A percentile compares a stretch with the other conserved stretches of the same genome.
Evolutionary conservation across 1,140 invertebrate genomes (phyloP).

Genomic region (Euura saliciscinereae): DNA sequence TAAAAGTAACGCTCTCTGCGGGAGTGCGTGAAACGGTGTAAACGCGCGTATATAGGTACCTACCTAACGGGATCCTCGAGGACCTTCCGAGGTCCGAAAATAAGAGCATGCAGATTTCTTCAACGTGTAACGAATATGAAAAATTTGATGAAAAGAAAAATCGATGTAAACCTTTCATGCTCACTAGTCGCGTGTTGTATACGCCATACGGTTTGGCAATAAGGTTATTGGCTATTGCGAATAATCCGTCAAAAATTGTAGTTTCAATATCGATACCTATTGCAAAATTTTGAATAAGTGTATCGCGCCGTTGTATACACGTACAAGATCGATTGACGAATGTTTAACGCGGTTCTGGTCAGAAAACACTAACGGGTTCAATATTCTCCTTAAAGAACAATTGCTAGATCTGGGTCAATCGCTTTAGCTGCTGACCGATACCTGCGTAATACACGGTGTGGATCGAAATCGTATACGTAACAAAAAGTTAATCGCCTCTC

Average conservation of each 20-base stretch:
- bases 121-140: too few relatives aligned
- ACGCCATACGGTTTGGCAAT: too few relatives aligned
- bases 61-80: neutral
- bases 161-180: too few relatives aligned
- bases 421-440: neutral
- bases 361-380: neutral
- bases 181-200: too few relatives aligned
- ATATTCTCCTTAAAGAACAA: conserved; percentile 5
- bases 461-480: neutral
- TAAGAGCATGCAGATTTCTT: too few relatives aligned
- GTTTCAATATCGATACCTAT: neutral
- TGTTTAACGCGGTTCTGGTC: neutral
- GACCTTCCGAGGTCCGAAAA: too few relatives aligned
- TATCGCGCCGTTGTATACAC: too few relatives aligned
- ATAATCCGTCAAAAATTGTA: neutral
- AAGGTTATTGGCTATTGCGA: neutral
- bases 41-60: neutral
- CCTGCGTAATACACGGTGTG: neutral
- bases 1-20: too few relatives aligned
- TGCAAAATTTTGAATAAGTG: too few relatives aligned
- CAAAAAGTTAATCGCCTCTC: neutral
- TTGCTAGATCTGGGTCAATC: neutral
- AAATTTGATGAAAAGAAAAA: too few relatives aligned
- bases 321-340: neutral
- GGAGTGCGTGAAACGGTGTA: neutral